Evolutionary conservation across 2,113 vertebrate genomes (phyloP).

Genomic region (Vulpes ferrilata): DNA sequence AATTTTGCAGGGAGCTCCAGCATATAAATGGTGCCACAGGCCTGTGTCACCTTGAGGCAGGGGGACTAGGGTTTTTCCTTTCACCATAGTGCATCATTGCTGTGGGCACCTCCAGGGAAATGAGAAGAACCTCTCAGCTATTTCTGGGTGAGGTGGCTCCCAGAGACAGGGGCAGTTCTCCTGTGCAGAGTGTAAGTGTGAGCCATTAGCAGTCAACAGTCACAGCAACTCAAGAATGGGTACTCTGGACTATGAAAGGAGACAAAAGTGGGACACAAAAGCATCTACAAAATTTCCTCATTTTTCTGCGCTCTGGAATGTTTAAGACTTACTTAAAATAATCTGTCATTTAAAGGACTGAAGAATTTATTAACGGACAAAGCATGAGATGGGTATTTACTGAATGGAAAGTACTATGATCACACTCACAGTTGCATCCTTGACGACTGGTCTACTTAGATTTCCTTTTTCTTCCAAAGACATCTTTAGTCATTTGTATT

Average conservation of each 20-base stretch:
- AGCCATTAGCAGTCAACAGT: neutral
- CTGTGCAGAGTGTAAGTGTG: neutral
- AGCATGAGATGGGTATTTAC: neutral
- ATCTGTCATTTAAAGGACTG: neutral
- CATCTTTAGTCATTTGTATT: neutral
- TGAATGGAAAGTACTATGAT: neutral
- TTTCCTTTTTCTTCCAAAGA: constrained; percentile 1
- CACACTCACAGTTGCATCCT: neutral
- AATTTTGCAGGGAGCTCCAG: neutral
- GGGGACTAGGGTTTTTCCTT: neutral
- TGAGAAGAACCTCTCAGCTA: neutral
- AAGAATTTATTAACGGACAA: neutral
- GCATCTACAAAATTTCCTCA: neutral
- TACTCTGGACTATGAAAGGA: neutral
- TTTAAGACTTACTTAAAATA: neutral
- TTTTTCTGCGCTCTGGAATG: neutral
- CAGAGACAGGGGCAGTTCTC: neutral
- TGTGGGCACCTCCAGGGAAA: neutral
- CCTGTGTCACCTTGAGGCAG: no score
- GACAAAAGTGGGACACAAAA: neutral
- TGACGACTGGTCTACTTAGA: neutral
- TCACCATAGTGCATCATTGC: neutral
- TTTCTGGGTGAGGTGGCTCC: neutral
- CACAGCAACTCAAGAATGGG: neutral
- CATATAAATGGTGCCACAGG: neutral